Evolutionary conservation across 2,797 vertebrate species (phyloP).

Genomic region (Sarcophilus harrisii): DNA sequence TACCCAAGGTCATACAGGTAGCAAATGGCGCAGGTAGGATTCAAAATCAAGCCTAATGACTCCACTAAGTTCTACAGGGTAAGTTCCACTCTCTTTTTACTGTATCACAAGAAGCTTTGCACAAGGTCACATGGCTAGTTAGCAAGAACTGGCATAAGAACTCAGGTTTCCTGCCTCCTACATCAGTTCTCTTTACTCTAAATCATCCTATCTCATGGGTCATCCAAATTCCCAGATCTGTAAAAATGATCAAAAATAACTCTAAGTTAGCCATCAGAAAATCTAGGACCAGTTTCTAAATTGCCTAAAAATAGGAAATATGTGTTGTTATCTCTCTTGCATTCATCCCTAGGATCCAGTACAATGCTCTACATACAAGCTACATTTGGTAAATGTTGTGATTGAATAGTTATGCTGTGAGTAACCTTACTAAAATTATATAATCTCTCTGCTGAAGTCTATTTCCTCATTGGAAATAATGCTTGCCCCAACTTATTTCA

Average conservation of each 20-base stretch:
- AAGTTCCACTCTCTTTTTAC: not conserved
- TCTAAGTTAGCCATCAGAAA: not conserved
- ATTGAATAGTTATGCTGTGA: slow-evolving; percentile 2
- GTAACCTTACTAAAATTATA: slow-evolving; percentile 2
- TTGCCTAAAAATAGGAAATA: slow-evolving; percentile 2
- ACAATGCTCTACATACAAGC: not conserved
- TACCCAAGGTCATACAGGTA: not conserved
- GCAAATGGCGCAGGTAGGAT: not conserved
- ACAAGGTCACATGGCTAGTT: not conserved
- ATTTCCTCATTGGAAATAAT: not conserved
- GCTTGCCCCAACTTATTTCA: not conserved
- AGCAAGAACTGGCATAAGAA: not conserved
- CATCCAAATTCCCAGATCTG: not conserved
- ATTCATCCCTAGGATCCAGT: not conserved
- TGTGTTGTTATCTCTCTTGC: not conserved
- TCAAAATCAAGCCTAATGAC: not conserved
- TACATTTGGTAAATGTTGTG: not conserved
- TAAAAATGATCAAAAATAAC: not conserved
- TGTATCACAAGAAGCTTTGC: not conserved
- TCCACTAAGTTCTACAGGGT: not conserved
- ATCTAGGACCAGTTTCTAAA: not conserved
- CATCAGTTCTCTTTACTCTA: not conserved
- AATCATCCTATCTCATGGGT: not conserved
- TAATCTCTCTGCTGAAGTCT: not conserved
- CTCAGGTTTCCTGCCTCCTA: not conserved